Evolutionary conservation across 2,888 invertebrate species (phyloP).

Genomic region (Apamea anceps): DNA sequence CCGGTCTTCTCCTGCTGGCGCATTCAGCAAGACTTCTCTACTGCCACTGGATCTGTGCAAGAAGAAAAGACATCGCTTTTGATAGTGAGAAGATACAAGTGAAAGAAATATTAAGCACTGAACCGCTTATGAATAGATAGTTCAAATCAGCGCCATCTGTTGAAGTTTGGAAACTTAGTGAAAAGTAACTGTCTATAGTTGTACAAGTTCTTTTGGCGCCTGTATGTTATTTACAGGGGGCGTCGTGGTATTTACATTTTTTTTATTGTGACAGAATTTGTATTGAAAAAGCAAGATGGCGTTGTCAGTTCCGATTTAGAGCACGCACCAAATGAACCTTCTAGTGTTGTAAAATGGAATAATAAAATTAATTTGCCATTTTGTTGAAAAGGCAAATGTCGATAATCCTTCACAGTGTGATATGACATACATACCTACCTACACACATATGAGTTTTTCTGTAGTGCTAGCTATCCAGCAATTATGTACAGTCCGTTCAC

Average conservation of each 20-base stretch:
- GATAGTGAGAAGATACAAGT: slow-evolving; percentile 19
- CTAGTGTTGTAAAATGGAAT: not conserved
- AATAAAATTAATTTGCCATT: not conserved
- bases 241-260: not conserved
- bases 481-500: not conserved
- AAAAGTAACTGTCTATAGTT: not conserved
- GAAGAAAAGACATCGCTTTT: slow-evolving; percentile 35
- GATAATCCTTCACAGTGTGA: not conserved
- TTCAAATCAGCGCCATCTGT: slow-evolving; percentile 34
- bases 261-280: not conserved
- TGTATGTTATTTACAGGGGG: not conserved
- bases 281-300: not conserved
- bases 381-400: not conserved
- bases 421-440: not conserved
- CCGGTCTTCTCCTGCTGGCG: slow-evolving; percentile 49
- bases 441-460: not conserved
- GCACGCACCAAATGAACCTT: not conserved
- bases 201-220: not conserved
- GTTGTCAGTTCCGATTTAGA: not conserved
- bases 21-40: slow-evolving; percentile 53
- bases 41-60: slow-evolving; percentile 46
- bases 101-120: slow-evolving; percentile 27
- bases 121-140: slow-evolving; percentile 55
- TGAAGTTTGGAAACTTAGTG: slow-evolving; percentile 15
- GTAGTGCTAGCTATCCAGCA: not conserved